Conservation (phyloP, 2,797 vertebrate species). For the Argyrosomus regius region DNA sequence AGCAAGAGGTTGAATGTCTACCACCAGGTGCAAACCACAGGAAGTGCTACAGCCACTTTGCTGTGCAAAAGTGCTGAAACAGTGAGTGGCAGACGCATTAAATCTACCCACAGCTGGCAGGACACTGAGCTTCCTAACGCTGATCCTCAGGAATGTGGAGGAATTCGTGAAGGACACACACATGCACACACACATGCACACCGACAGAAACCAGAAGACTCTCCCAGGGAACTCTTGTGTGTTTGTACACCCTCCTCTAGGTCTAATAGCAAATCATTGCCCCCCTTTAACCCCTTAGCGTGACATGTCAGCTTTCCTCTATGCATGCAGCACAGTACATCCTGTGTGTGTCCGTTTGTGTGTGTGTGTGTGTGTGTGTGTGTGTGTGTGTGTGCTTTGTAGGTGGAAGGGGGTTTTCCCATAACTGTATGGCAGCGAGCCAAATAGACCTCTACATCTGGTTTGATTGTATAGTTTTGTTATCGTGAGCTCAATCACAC, state of each 20-base stretch:
- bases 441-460: conserved; percentile 69
- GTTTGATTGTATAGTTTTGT: conserved; percentile 57
- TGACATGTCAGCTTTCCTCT: conserved; percentile 62
- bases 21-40: conserved; percentile 27
- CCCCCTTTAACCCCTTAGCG: conserved; percentile 58
- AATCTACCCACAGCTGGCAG: conserved; percentile 79
- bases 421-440: conserved; percentile 56
- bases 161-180: conserved; percentile 65
- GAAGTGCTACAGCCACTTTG: conserved; percentile 13
- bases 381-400: background rate
- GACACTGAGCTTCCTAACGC: conserved; percentile 76
- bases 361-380: conserved; percentile 34
- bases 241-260: conserved; percentile 46
- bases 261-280: conserved; percentile 65
- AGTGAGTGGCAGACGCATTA: conserved; percentile 64
- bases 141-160: conserved; percentile 79
- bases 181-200: conserved; percentile 35
- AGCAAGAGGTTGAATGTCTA: conserved; percentile 18
- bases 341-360: conserved; percentile 33
- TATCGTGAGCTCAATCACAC: conserved; percentile 37
- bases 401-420: conserved; percentile 41
- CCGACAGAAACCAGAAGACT: conserved; percentile 30
- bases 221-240: conserved; percentile 39
- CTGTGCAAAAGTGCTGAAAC: conserved; percentile 27
- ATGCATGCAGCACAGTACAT: conserved; percentile 33